Base-by-base conservation (phyloP, 2,113 vertebrate genomes). In the Hippocampus comes region DNA sequence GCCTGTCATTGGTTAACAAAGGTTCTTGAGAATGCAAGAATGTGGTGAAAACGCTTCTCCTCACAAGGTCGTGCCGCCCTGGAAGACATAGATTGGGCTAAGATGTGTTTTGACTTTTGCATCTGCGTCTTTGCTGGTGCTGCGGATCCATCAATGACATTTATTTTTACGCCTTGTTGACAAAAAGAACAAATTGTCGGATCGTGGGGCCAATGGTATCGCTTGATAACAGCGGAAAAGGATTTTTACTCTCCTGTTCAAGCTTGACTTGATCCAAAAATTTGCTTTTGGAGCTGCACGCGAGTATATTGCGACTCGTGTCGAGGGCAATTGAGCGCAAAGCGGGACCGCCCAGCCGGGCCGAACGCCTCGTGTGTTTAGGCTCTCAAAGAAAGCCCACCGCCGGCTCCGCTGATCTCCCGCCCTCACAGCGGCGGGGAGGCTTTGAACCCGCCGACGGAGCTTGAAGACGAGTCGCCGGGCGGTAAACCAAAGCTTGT, bases 401-500 rank as follows among this genome's bases (percentile, higher is more conserved):
- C 79, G 81, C 25, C 51, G 30, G 80, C 68, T 66, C 12, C 75
- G 60, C 75, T 78, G 79, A 87, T 80, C 70, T 78, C 66, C 72
- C 43, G 74, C 71, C 42, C 69, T 72, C 48, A 25, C 30, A 25
- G 25, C 74, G 6, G 74, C 5, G 63, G 77, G 79, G 76, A 65
- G 75, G 80, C 86, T 92, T 90, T 91, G 87, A 91, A 89, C 81
- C 38, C 63, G 72, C 78, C 75, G 68, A 80, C 43, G 42, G 43
- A 73, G 70, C 76, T 66, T 42, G 23, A 72, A 68, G 43, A 67
- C 80, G 64, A 77, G 61, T 75, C 87, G 74, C 70, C 84, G 70
- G 83, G 83, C 76, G 81, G 82, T 78, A 49, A 80, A 78, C 27
- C 83, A 75, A 75, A 78, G 73, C 67, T 72, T 73, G 74, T 78